These are phyloP conservation scores for Periparus ater DNA, from an alignment of 2,797 vertebrate species.

Conservation along the genomic window DNA sequence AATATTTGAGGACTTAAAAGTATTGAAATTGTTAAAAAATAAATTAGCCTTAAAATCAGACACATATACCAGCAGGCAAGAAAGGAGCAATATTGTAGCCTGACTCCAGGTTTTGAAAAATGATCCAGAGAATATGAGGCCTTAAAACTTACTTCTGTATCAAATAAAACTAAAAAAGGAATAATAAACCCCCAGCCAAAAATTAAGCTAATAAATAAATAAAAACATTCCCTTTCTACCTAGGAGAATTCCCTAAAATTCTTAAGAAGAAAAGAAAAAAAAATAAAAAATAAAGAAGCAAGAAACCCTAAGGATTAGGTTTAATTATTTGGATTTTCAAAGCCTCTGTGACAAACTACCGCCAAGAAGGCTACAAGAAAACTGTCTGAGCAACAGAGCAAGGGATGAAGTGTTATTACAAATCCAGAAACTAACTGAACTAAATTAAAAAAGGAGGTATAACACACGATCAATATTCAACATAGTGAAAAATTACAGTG, in stretches of 20 bases:
- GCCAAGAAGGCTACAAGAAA: neutral
- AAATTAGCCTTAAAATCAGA: conserved; percentile 21
- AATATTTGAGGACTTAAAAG: conserved; percentile 26
- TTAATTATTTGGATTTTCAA: conserved; percentile 41
- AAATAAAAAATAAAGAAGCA: neutral
- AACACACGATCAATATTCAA: conserved; percentile 6
- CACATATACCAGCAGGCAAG: neutral
- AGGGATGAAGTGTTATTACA: neutral
- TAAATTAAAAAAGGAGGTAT: neutral
- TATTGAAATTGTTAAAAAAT: conserved; percentile 40
- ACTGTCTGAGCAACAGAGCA: neutral
- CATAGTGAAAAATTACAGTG: neutral
- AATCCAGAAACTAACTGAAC: neutral
- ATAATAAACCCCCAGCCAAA: neutral
- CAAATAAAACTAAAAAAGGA: conserved; percentile 11
- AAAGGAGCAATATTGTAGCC: neutral
- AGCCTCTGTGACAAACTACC: neutral
- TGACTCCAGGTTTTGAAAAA: neutral
- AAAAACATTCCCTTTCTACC: neutral
- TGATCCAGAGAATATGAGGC: neutral
- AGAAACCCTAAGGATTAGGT: neutral
- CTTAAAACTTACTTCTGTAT: conserved; percentile 4
- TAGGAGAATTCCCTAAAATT: neutral
- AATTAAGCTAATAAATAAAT: neutral
- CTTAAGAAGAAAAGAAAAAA: neutral